Evolutionary conservation across 2,797 vertebrate genomes (phyloP).

Genomic region (Aulostomus chinensis): DNA sequence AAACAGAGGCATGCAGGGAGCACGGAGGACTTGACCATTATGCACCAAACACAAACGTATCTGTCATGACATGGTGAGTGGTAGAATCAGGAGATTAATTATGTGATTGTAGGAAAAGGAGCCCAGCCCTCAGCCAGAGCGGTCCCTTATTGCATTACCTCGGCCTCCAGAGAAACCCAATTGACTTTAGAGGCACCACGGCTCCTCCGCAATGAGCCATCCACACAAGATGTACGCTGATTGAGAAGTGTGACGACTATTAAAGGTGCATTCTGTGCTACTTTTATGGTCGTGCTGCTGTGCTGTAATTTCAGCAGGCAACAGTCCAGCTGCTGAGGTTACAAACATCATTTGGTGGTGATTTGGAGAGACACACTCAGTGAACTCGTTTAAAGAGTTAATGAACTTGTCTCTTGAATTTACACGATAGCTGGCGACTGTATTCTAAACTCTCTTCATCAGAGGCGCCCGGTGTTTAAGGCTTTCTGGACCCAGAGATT

Average conservation of each 20-base stretch:
- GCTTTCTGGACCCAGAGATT: conserved; percentile 2
- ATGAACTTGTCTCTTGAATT: neutral
- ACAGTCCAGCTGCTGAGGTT: conserved; percentile 8
- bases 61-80: conserved; percentile 73
- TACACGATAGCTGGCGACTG: conserved; percentile 1
- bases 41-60: conserved; percentile 73
- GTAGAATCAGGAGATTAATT: conserved; percentile 79
- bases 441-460: neutral
- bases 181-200: conserved; percentile 59
- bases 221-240: conserved; percentile 47
- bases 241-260: conserved; percentile 60
- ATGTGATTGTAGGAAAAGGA: conserved; percentile 62
- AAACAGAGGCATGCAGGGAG: conserved; percentile 70
- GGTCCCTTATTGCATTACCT: conserved; percentile 76
- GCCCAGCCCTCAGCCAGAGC: conserved; percentile 49
- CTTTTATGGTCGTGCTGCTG: conserved; percentile 1
- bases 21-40: conserved; percentile 65
- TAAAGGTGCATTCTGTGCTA: conserved; percentile 23
- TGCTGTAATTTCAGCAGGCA: conserved; percentile 17
- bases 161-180: conserved; percentile 66
- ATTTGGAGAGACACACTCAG: neutral
- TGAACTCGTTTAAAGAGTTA: neutral
- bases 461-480: neutral
- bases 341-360: neutral
- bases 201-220: conserved; percentile 27